Base-by-base conservation (phyloP, 2,888 invertebrate genomes). In the Pterostichus madidus region DNA sequence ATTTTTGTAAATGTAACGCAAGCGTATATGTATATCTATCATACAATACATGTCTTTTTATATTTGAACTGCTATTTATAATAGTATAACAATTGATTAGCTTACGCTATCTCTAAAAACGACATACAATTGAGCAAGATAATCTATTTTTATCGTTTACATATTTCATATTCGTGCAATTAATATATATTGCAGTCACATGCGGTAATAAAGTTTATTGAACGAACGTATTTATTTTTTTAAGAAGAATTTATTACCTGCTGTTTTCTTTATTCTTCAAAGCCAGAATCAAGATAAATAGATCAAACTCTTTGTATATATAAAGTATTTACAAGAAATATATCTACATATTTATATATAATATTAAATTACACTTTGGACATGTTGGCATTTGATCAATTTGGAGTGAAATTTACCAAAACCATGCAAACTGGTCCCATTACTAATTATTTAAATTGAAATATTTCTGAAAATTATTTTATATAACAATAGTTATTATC, bases 61-160 rank as follows among this genome's bases (percentile, higher is more conserved):
- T 80, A 13, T 73, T 49, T 80, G 15, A 80, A 71, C 80, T 80
- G 71, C 71, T 71, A 80, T 39, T 24, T 24, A 39, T 56, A 17
- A 35, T 78, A 53, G 35, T n/a, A 15, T 59, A 80, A 53, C 31
- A 31, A 46, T 35, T 13, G 31, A 32, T 59, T 71, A 39, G 68
- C 68, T 71, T 52, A 32, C 52, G 32, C 49, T 75, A 75, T 73
- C 31, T 75, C 81, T 75, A 75, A 53, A 78, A 82, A 73, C 75
- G 80, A 80, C 73, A 61, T 73, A 31, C 44, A 75, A 46, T 82
- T 82, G 81, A 82, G 81, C 81, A 82, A 82, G 76, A 76, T 82
- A 49, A 59, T 82, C 75, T 82, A 82, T 61, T 75, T 46, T 73
- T 71, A 31, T 49, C 64, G 6, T 53, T 68, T 80, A 61, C 46